A percentile compares a stretch with the other conserved stretches of the same genome.
phyloP scores from a whole-genome alignment of 2,888 invertebrate species.

The Prostheceraeus crozeri region DNA sequence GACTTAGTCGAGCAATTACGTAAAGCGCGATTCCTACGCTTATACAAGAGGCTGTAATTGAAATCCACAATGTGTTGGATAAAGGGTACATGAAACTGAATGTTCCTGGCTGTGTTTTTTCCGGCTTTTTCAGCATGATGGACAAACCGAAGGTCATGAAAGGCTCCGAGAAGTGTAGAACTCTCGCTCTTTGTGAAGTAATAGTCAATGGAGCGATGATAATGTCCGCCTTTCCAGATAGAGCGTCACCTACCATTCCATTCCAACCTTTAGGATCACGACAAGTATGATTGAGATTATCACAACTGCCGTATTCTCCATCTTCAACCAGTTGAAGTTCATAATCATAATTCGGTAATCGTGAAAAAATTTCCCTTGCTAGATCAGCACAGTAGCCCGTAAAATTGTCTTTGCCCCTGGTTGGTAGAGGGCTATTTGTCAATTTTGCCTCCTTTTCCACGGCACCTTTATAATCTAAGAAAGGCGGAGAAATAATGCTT shows the following conservation, averaged over 20 bases:
- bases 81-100: slow-evolving; percentile 38
- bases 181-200: slow-evolving; percentile 35
- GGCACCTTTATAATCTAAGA: slow-evolving; percentile 12
- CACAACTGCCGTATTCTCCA: slow-evolving; percentile 69
- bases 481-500: slow-evolving; percentile 17
- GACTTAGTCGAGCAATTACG: slow-evolving; percentile 33
- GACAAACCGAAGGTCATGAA: slow-evolving; percentile 41
- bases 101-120: slow-evolving; percentile 38
- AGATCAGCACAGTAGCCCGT: slow-evolving; percentile 88
- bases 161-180: slow-evolving; percentile 40
- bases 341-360: slow-evolving; percentile 75
- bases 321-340: slow-evolving; percentile 76
- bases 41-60: slow-evolving; percentile 32
- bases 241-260: slow-evolving; percentile 64
- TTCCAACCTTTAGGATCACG: too few species aligned
- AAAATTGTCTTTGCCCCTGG: slow-evolving; percentile 40
- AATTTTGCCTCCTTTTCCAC: not conserved
- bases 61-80: slow-evolving; percentile 36
- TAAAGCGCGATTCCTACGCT: slow-evolving; percentile 26
- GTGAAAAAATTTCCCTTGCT: slow-evolving; percentile 71
- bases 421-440: not conserved
- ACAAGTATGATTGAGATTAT: slow-evolving; percentile 63
- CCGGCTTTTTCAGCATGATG: slow-evolving; percentile 40
- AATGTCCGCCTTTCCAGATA: slow-evolving; percentile 37
- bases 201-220: slow-evolving; percentile 40